Percentiles rank a stretch among this genome's conserved stretches.
These are phyloP conservation scores for Chondrilla cf. caribensis DNA, from an alignment of 37 sponge, comb jelly and placozoan genomes.

Conservation along the genomic window DNA sequence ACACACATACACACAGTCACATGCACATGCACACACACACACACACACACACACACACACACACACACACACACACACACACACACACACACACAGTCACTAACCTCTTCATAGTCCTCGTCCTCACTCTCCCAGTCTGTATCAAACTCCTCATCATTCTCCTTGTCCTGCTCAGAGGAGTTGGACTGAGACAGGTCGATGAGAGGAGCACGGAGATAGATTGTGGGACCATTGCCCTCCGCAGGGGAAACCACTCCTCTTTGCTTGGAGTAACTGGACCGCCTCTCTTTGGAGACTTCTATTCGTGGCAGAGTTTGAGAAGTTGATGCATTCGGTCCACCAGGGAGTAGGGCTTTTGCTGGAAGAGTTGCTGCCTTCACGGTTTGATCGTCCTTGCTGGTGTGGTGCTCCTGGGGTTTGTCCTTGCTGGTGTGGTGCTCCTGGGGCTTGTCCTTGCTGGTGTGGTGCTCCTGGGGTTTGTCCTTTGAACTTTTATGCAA, in stretches of 20 bases:
- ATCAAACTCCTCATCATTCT: constrained; percentile 26
- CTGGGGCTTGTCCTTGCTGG: background rate
- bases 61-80: no score
- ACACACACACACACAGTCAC: no score
- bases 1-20: background rate
- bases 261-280: background rate
- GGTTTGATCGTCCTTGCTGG: background rate
- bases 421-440: background rate
- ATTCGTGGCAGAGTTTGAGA: background rate
- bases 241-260: background rate
- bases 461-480: background rate
- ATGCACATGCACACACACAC: background rate
- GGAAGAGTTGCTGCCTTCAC: no score
- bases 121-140: constrained; percentile 19
- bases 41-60: background rate
- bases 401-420: background rate
- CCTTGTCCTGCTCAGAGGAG: background rate
- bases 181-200: background rate
- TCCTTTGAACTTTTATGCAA: background rate
- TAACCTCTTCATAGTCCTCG: constrained; percentile 11
- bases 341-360: no score
- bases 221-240: background rate
- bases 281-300: background rate
- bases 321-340: no score
- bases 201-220: background rate